Base-by-base conservation (phyloP, 2,888 invertebrate species). In the Osedax fenrisi region DNA sequence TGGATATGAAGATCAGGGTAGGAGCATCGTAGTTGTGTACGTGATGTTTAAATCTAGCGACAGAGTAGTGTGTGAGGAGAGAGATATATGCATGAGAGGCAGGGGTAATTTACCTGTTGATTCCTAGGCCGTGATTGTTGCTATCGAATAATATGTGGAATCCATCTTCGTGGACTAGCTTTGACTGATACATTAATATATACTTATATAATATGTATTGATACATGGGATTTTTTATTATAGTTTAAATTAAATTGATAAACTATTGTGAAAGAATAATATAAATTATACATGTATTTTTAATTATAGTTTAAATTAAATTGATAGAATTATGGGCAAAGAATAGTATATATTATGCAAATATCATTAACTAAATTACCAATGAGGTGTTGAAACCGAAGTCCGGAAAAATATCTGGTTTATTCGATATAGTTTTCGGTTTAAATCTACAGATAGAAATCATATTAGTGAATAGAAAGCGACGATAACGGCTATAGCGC, bases 1-100 rank as follows among this genome's bases (percentile, higher is more conserved):
- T 87, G 70, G 85, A 84, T 22, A 88, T 79, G 75, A 88, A 85
- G 56, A 86, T 83, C n/a, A 88, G 80, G 0, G 87, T 87, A 0
- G 88, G 87, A 0, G 88, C 88, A 75, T 86, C 88, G 85, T 92
- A 92, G 5, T 5, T 10, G 17, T 41, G 17, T 5, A 41, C 41
- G 41, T 41, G 41, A 17, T 41, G 41, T 41, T 41, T 41, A 41
- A 41, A 41, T 41, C 41, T 41, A 17, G 5, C 5, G 17, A 41
- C 17, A 17, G 41, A 10, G 5, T 41, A 41, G 17, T 10, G 17
- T 41, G 41, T 41, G 17, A 10, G 41, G 41, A 41, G 17, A 41
- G 5, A 41, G 41, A 17, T 41, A 10, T 41, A 41, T 41, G 17
- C n/a, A n/a, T n/a, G n/a, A n/a, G n/a, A n/a, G n/a, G n/a, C n/a